A percentile compares a stretch with the other conserved stretches of the same genome.
Evolutionary conservation across 2,113 vertebrate genomes (phyloP).

Genomic region (Machaerirhynchus nigripectus): DNA sequence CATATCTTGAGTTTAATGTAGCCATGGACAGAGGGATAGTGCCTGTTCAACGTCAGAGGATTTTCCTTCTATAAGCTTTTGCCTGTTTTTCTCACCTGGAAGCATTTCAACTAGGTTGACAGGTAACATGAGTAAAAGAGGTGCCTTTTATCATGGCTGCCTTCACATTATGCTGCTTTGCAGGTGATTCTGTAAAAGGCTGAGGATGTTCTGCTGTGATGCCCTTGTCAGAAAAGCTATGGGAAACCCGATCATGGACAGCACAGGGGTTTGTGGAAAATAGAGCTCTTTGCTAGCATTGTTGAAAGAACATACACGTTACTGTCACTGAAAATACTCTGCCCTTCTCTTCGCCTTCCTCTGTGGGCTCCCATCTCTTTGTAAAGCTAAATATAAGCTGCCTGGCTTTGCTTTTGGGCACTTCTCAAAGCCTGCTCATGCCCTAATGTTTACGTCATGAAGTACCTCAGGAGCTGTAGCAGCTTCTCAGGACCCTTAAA

Average conservation of each 20-base stretch:
- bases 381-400: neutral
- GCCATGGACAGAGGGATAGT: neutral
- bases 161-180: neutral
- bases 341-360: neutral
- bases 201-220: neutral
- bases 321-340: neutral
- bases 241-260: neutral
- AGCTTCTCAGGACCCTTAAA: neutral
- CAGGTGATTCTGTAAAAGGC: neutral
- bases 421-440: neutral
- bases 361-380: neutral
- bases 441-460: accelerated
- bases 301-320: neutral
- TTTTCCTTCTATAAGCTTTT: neutral
- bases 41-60: neutral
- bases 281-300: neutral
- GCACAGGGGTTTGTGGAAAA: neutral
- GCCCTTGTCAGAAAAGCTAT: neutral
- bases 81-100: neutral
- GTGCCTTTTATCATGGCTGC: neutral
- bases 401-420: neutral
- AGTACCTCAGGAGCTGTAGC: neutral
- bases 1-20: neutral
- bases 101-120: neutral
- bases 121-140: neutral